phyloP scores from a whole-genome alignment of 2,888 invertebrate species.

The Quadriops clusia region DNA sequence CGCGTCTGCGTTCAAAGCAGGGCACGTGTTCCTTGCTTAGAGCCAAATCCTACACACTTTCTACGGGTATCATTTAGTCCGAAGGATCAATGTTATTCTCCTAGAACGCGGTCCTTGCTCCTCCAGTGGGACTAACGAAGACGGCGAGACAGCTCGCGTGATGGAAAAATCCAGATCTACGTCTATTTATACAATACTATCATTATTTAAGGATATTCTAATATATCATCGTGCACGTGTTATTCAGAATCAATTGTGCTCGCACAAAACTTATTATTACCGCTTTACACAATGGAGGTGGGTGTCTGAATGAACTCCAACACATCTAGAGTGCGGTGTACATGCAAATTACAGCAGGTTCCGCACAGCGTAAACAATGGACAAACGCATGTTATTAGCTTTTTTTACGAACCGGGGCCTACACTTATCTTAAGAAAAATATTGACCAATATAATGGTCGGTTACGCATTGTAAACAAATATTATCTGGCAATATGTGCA shows the following conservation, averaged over 20 bases:
- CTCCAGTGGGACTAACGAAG: neutral
- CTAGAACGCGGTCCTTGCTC: slow-evolving; percentile 1
- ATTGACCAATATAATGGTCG: too few species aligned
- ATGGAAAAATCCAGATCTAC: slow-evolving; percentile 11
- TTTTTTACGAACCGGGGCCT: slow-evolving; percentile 15
- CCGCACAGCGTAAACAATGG: slow-evolving; percentile 22
- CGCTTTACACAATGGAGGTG: slow-evolving; percentile 30
- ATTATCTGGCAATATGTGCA: too few species aligned
- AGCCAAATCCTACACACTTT: slow-evolving; percentile 19
- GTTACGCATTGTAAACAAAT: too few species aligned
- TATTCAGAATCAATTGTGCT: slow-evolving; percentile 34
- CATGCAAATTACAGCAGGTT: slow-evolving; percentile 20
- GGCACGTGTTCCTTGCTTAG: slow-evolving; percentile 18
- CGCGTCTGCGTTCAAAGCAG: slow-evolving; percentile 16
- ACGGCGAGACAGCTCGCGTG: slow-evolving; percentile 6
- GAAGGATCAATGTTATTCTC: slow-evolving; percentile 5
- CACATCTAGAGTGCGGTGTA: slow-evolving; percentile 26
- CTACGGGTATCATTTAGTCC: slow-evolving; percentile 8
- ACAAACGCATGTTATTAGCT: slow-evolving; percentile 22
- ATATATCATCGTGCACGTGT: slow-evolving; percentile 36
- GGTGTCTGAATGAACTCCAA: slow-evolving; percentile 34
- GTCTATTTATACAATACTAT: slow-evolving; percentile 24
- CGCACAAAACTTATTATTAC: slow-evolving; percentile 29
- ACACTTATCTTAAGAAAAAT: too few species aligned
- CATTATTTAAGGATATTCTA: slow-evolving; percentile 35